These are phyloP conservation scores for Arenaria interpres DNA, from an alignment of 2,113 vertebrate species.

Conservation along the genomic window DNA sequence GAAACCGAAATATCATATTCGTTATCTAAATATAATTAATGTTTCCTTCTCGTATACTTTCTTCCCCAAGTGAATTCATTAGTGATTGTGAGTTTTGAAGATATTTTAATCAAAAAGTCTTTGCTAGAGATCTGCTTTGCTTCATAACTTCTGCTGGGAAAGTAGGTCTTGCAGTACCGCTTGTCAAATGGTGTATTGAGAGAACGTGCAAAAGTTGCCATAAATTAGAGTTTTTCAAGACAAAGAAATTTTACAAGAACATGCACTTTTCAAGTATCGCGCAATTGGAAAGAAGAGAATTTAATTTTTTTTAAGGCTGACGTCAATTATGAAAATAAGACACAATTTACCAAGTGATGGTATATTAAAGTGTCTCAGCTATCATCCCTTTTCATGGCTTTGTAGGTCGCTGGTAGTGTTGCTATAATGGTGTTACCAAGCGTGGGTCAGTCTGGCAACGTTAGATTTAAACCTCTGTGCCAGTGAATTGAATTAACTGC, in stretches of 20 bases:
- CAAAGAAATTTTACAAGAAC: not conserved
- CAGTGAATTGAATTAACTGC: not conserved
- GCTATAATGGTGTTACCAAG: not conserved
- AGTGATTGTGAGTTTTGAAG: not conserved
- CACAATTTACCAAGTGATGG: not conserved
- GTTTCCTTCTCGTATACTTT: not conserved
- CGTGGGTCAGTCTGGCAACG: not conserved
- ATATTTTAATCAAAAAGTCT: not conserved
- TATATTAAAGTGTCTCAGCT: not conserved
- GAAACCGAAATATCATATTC: not conserved
- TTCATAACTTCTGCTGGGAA: not conserved
- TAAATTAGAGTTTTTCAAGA: not conserved
- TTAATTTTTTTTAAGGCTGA: not conserved
- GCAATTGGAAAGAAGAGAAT: not conserved
- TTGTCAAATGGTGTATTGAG: not conserved
- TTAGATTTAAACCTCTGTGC: not conserved
- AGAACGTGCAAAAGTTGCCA: not conserved
- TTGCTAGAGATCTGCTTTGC: not conserved
- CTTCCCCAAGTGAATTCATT: not conserved
- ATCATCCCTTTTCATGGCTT: not conserved
- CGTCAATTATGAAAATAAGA: not conserved
- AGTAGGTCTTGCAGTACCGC: not conserved
- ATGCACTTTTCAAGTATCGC: not conserved
- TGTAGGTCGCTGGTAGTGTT: not conserved
- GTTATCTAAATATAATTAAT: not conserved